phyloP scores from a whole-genome alignment of 2,888 invertebrate genomes.

The Formica aserva region DNA sequence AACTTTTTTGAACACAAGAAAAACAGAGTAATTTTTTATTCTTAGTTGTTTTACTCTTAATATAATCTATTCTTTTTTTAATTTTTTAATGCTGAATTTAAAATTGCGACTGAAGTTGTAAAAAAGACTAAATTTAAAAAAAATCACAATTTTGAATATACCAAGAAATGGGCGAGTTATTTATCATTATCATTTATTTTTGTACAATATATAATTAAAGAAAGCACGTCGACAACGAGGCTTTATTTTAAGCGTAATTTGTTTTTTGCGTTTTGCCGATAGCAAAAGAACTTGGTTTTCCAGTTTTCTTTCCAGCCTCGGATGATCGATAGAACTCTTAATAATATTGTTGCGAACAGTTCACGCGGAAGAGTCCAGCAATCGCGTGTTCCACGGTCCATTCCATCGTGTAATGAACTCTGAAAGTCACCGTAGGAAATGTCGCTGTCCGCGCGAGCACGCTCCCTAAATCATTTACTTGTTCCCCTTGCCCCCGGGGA shows the following conservation, averaged over 20 bases:
- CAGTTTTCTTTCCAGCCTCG: background rate
- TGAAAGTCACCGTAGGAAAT: constrained; percentile 38
- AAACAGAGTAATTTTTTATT: background rate
- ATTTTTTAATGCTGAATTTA: background rate
- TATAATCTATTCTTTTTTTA: background rate
- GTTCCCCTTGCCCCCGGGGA: constrained; percentile 5
- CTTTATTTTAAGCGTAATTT: background rate
- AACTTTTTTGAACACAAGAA: background rate
- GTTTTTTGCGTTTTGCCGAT: background rate
- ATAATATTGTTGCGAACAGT: constrained; percentile 40
- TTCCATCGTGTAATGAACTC: constrained; percentile 48
- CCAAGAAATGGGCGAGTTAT: background rate
- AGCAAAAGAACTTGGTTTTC: background rate
- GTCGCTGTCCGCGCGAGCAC: background rate
- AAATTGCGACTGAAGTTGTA: background rate
- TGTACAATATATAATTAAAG: background rate
- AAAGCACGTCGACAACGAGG: background rate
- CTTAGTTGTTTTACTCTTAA: background rate
- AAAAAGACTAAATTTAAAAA: background rate
- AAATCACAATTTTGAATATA: background rate
- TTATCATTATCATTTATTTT: background rate
- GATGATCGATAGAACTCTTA: constrained; percentile 23
- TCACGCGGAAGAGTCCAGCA: constrained; percentile 41
- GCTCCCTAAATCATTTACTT: constrained; percentile 45
- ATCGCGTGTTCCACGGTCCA: constrained; percentile 37